Evolutionary conservation across 2,113 vertebrate genomes (phyloP).

Genomic region (Cichladusa arquata): DNA sequence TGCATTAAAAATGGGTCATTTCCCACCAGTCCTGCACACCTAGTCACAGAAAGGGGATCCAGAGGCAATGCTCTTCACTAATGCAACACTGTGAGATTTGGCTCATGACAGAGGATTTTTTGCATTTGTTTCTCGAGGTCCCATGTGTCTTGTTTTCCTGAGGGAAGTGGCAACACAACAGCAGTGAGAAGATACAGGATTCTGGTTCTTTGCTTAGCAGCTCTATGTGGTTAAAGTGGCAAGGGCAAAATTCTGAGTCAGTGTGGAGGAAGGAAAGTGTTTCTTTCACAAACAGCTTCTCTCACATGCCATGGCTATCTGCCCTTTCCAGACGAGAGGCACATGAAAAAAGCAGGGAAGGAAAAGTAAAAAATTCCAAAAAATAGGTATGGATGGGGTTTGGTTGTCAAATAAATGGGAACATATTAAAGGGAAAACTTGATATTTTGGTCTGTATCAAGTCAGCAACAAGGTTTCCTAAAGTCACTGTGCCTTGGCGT

Average conservation of each 20-base stretch:
- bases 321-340: neutral
- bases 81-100: neutral
- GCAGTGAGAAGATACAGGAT: neutral
- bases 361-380: neutral
- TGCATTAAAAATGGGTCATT: neutral
- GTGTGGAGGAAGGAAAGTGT: neutral
- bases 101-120: neutral
- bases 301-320: neutral
- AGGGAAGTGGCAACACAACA: neutral
- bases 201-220: neutral
- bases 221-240: neutral
- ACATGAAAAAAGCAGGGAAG: neutral
- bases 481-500: neutral
- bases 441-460: neutral
- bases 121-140: neutral
- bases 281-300: neutral
- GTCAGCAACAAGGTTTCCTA: neutral
- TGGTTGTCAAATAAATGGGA: neutral
- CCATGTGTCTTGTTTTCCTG: neutral
- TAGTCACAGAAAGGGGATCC: neutral
- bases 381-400: accelerated
- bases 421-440: neutral
- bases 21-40: neutral
- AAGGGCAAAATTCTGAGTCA: neutral
- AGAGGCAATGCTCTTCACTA: neutral